Evolutionary conservation across 1,140 invertebrate genomes (phyloP), one percentile per base, ranked within the genome.

Genomic region (Nasonia giraulti): DNA sequence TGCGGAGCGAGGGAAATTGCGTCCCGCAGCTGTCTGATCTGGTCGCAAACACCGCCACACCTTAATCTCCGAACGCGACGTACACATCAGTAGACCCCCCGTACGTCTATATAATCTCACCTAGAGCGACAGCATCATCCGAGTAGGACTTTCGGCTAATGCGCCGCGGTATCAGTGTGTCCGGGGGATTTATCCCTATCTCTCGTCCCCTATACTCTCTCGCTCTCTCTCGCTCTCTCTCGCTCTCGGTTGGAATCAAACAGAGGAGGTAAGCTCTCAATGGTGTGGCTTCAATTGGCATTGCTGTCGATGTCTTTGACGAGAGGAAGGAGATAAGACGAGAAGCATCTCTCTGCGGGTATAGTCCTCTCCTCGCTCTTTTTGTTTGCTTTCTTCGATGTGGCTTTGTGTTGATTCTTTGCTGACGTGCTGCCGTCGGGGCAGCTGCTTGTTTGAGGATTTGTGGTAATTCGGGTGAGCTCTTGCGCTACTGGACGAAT

Each of bases 71-170:
- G 20, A 66, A 37, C 20, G 77, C 6, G 55, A 68, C 55, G 11
- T 27, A 27, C 44, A 37, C 20, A 37, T 20, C 27, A 2, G 27
- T 2, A 8, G 74, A 3, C 37, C 17, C 17, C 27, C 33, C 27
- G 20, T 44, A 40, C 74, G 74, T 75, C 74, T 44, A 20, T 75
- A 31, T 31, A 77, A 77, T 77, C 75, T 75, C 74, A 10, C 74
- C 12, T 14, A 55, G 75, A 40, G 37, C 31, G 73, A 40, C 73
- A 20, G 20, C 8, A 55, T 44, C 47, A 50, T 55, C 75, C 75
- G 75, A 77, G 27, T 27, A 27, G 31, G 73, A 75, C 73, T 75
- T 33, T 37, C 31, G 20, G 73, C 37, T 75, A 75, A 40, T 37
- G 31, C 37, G 73, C n/a, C 73, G 73, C 73, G 37, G 73, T 75